Evolutionary conservation across 1,140 invertebrate species (phyloP), one percentile per base, ranked within the genome.

Genomic region (Hypothenemus hampei): DNA sequence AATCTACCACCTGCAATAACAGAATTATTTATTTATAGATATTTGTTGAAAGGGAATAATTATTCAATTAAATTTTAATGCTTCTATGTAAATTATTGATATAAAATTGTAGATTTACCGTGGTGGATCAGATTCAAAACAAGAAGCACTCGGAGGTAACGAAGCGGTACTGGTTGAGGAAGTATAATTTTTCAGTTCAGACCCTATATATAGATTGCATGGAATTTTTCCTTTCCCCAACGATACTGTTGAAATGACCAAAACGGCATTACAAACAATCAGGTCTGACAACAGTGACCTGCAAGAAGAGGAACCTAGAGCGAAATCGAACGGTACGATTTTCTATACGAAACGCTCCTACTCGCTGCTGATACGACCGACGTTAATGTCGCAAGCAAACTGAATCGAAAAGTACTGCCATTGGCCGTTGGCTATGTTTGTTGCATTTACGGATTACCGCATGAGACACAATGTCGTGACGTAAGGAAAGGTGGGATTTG

Each of bases 1-100:
- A 76, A 52, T 78, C 77, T 20, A 77, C 72, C 61, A 78, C 75
- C 77, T 79, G 68, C 41, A 63, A 61, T 4, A 15, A 51, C 21
- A 29, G 2, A 35, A 47, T 39, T 18, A 59, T 52, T n/a, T 37
- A 8, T n/a, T 2, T 3, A 13, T 37, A 37, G 11, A n/a, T n/a
- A n/a, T n/a, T n/a, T n/a, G n/a, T n/a, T n/a, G n/a, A n/a, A n/a
- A n/a, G n/a, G n/a, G n/a, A n/a, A n/a, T n/a, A n/a, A n/a, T n/a
- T n/a, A n/a, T n/a, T n/a, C n/a, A n/a, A n/a, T n/a, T n/a, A n/a
- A n/a, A n/a, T n/a, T n/a, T n/a, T n/a, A n/a, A n/a, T n/a, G n/a
- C n/a, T n/a, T n/a, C n/a, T n/a, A n/a, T n/a, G n/a, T n/a, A n/a
- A n/a, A n/a, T n/a, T n/a, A n/a, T n/a, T n/a, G n/a, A n/a, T n/a